Percentiles rank a stretch among this genome's conserved stretches.
These are phyloP conservation scores for Narcine bancroftii DNA, from an alignment of 2,113 vertebrate genomes.

Conservation along the genomic window DNA sequence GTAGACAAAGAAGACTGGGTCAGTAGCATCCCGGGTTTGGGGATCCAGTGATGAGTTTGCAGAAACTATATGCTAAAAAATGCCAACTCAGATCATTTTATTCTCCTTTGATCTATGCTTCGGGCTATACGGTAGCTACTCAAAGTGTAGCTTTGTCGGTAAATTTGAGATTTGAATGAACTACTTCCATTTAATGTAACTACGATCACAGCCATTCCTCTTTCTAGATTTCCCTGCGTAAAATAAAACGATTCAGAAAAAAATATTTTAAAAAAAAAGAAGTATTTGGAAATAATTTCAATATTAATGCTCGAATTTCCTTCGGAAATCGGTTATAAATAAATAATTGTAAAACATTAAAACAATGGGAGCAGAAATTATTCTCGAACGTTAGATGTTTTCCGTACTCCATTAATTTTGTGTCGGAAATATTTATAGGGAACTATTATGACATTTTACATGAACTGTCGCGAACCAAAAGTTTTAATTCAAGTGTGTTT, in stretches of 20 bases:
- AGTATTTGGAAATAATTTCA: background rate
- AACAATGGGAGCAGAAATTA: no score
- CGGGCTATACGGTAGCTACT: background rate
- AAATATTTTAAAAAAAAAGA: background rate
- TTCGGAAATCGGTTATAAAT: background rate
- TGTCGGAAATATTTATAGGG: background rate
- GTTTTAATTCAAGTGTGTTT: background rate
- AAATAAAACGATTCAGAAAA: background rate
- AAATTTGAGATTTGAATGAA: background rate
- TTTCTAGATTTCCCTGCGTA: background rate
- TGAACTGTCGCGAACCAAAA: background rate
- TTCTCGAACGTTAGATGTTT: no score
- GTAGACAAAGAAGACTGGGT: background rate
- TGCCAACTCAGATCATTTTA: background rate
- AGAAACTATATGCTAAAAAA: constrained; percentile 1
- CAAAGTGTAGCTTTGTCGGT: background rate
- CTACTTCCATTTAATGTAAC: background rate
- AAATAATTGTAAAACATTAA: no score
- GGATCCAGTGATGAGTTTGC: background rate
- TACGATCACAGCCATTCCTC: background rate
- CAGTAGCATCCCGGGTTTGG: background rate
- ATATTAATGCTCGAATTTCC: background rate
- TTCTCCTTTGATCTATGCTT: background rate
- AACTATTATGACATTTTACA: background rate
- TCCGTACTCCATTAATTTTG: background rate